These are phyloP conservation scores for Bradypodion ventrale DNA, from an alignment of 2,797 vertebrate species.

Conservation along the genomic window DNA sequence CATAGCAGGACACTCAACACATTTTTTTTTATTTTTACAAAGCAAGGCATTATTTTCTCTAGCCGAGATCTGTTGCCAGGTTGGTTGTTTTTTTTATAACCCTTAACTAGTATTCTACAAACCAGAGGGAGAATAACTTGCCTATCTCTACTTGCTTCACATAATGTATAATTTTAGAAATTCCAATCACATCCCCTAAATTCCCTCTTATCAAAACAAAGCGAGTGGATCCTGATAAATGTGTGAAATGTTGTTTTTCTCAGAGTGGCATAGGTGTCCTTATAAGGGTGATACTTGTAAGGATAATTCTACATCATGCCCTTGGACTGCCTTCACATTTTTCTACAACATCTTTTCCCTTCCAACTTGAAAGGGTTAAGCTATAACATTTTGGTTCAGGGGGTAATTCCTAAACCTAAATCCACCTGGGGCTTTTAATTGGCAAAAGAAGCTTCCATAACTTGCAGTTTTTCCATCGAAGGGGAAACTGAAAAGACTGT, in stretches of 20 bases:
- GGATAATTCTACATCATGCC: not conserved
- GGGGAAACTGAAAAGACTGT: not conserved
- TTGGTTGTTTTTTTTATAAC: too few relatives aligned
- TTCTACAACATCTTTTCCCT: not conserved
- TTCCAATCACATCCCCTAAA: too few relatives aligned
- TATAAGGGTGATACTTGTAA: not conserved
- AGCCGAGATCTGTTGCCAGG: too few relatives aligned
- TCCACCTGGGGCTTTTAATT: not conserved
- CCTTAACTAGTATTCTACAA: too few relatives aligned
- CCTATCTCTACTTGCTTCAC: too few relatives aligned
- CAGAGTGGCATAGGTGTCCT: not conserved
- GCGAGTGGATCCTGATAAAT: not conserved
- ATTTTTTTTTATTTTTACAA: too few relatives aligned
- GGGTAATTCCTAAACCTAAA: not conserved
- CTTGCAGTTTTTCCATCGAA: not conserved
- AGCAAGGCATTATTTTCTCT: too few relatives aligned
- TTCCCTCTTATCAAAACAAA: too few relatives aligned
- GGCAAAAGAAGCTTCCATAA: not conserved
- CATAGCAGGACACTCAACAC: too few relatives aligned
- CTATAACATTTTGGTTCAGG: not conserved
- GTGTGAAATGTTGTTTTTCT: too few relatives aligned
- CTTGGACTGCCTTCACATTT: not conserved
- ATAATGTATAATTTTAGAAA: too few relatives aligned
- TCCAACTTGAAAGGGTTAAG: not conserved
- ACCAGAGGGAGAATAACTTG: too few relatives aligned